phyloP scores from a whole-genome alignment of 64 coral and sea anemone species.

The Stichodactyla helianthus region DNA sequence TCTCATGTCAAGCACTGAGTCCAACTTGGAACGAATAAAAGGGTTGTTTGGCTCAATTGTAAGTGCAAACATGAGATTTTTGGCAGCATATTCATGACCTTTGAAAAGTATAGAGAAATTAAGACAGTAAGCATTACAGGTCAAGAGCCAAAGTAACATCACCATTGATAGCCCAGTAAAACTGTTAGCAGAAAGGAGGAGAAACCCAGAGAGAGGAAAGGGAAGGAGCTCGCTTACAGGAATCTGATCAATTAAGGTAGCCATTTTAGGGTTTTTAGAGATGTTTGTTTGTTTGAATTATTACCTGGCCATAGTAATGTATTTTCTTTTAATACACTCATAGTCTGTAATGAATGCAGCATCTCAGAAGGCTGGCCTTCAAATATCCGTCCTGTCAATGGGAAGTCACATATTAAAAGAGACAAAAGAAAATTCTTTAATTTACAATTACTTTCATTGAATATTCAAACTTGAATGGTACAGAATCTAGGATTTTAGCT shows the following conservation, averaged over 20 bases:
- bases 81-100: slow-evolving; percentile 52
- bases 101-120: background rate
- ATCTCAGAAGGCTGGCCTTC: slow-evolving; percentile 14
- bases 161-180: no score
- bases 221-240: no score
- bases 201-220: no score
- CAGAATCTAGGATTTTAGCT: no score
- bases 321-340: slow-evolving; percentile 2
- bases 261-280: no score
- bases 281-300: background rate
- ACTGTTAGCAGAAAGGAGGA: no score
- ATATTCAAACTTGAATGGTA: no score
- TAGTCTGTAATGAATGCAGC: slow-evolving; percentile 7
- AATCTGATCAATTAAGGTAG: no score
- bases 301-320: slow-evolving; percentile 24
- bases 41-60: slow-evolving; percentile 58
- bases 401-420: background rate
- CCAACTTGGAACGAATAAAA: slow-evolving; percentile 49
- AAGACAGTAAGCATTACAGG: no score
- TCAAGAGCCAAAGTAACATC: no score
- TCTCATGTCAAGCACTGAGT: slow-evolving; percentile 44
- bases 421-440: background rate
- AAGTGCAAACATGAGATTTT: slow-evolving; percentile 59
- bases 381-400: slow-evolving; percentile 11
- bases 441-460: no score